phyloP scores from a whole-genome alignment of 2,113 vertebrate species.

The Mustelus asterias region DNA sequence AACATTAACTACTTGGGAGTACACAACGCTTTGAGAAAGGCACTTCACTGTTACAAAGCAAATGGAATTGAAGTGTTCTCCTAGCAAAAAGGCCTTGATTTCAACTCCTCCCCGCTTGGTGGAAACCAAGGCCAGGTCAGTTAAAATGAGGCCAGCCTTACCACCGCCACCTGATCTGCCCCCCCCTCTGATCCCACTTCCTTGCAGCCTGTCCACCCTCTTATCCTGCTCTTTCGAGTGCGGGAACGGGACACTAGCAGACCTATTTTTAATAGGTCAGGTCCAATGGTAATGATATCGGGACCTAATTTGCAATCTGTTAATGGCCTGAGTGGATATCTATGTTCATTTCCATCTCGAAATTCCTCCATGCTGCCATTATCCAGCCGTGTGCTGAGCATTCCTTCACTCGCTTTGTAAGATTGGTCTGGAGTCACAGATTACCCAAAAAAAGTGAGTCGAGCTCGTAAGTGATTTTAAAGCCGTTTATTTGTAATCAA shows the following conservation, averaged over 20 bases:
- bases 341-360: too few relatives aligned
- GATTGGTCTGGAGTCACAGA: too few relatives aligned
- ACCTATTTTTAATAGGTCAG: background rate
- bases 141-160: background rate
- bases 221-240: background rate
- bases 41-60: background rate
- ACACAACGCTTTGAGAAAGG: background rate
- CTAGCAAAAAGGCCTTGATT: background rate
- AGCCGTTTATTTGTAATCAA: too few relatives aligned
- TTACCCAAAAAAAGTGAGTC: too few relatives aligned
- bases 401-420: too few relatives aligned
- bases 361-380: too few relatives aligned
- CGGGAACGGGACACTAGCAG: background rate
- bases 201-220: background rate
- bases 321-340: too few relatives aligned
- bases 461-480: too few relatives aligned
- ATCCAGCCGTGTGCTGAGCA: too few relatives aligned
- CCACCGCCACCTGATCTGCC: too few relatives aligned
- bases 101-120: background rate
- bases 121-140: background rate
- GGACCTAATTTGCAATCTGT: too few relatives aligned
- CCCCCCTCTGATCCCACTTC: background rate
- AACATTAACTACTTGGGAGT: background rate
- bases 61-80: background rate
- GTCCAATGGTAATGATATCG: too few relatives aligned